Evolutionary conservation across 2,113 vertebrate species (phyloP), one percentile per base, ranked within the genome.

Genomic region (Cettia cetti): DNA sequence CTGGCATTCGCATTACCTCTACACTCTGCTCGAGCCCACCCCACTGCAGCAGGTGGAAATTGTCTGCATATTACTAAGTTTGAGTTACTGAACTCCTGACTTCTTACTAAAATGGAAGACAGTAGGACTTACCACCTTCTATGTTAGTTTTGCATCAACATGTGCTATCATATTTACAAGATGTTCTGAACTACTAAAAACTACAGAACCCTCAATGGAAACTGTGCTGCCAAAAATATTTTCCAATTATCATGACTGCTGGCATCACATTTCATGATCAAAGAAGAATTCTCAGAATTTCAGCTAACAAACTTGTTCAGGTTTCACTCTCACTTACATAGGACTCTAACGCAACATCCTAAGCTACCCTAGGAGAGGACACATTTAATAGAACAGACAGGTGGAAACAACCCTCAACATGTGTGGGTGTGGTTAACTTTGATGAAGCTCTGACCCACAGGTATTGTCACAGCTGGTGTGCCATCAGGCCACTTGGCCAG

Each of bases 261-360:
- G 86, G 59, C 82, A 86, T 50, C 76, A 64, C 50, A 77, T 70
- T 27, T 94, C 75, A 72, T 0, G 45, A 94, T 90, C 66, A 95
- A 90, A 95, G 68, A 77, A 70, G 76, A 81, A 75, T 95, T 97
- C 92, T 91, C 71, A 92, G 95, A 97, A 97, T 22, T 56, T 65
- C 37, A 59, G 33, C 59, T 77, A 83, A 84, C 76, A 89, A 92
- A 82, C 82, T 10, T 53, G 17, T 53, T 59, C 16, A 30, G 40
- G 93, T 96, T 97, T 96, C 96, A 84, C 57, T 96, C 92, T 95
- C 92, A 57, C 26, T 96, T 95, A 88, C 92, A 96, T 88, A 54
- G 60, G 63, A 74, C 70, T 82, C 45, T 24, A 89, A 85, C 27
- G 17, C 56, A 91, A 94, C 75, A 71, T 30, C 54, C 82, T 35